phyloP scores from a whole-genome alignment of 2,888 invertebrate species.

The Ennomos quercinarius region DNA sequence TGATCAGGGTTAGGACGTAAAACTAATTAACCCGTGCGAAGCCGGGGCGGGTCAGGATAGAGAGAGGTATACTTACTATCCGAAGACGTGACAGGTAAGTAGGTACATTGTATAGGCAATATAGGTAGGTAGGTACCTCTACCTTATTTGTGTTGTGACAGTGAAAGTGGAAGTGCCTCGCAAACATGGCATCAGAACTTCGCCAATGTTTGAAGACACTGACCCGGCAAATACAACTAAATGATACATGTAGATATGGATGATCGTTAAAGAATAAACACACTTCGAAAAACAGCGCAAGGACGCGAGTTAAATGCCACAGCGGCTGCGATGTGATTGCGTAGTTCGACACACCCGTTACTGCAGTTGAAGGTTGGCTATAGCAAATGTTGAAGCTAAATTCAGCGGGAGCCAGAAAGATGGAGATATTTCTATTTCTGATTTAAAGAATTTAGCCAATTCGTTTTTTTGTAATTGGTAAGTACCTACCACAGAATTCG shows the following conservation, averaged over 20 bases:
- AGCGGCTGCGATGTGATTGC: constrained; percentile 23
- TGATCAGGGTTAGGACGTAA: no score
- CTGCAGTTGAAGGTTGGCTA: constrained; percentile 5
- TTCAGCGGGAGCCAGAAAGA: constrained; percentile 1
- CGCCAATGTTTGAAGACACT: constrained; percentile 14
- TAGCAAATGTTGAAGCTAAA: constrained; percentile 2
- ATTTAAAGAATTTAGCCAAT: not conserved
- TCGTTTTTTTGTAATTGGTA: no score
- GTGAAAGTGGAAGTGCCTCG: constrained; percentile 11
- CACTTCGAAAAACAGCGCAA: constrained; percentile 30
- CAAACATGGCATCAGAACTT: constrained; percentile 7
- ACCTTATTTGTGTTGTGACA: not conserved
- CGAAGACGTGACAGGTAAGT: no score
- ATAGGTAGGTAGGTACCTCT: not conserved
- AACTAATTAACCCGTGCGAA: no score
- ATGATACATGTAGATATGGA: not conserved
- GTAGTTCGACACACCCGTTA: constrained; percentile 34
- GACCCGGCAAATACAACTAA: constrained; percentile 18
- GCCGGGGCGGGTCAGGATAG: no score
- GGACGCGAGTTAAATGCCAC: constrained; percentile 23
- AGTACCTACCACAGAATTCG: no score
- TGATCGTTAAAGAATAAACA: constrained; percentile 27
- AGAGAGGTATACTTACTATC: no score
- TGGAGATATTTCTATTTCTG: not conserved
- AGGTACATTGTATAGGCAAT: no score